Conservation (phyloP, 2,888 invertebrate genomes). For the Tridacna gigas region DNA sequence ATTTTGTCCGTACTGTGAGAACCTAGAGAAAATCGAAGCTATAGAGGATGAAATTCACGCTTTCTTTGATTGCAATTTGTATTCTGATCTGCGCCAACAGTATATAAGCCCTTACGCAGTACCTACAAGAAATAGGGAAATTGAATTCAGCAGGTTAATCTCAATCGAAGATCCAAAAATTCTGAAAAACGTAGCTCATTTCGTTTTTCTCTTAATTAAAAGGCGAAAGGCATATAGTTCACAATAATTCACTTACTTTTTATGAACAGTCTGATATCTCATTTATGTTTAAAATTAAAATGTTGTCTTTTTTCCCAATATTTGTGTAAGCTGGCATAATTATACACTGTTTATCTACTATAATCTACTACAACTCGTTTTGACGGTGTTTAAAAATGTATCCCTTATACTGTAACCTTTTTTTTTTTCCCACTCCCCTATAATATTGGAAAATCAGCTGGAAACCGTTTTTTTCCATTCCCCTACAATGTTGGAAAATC, state of each 20-base stretch:
- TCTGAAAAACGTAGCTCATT: conserved; percentile 1
- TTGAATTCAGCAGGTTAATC: conserved; percentile 10
- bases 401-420: too few relatives aligned
- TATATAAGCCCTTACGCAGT: background rate
- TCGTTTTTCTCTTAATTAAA: background rate
- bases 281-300: background rate
- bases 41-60: conserved; percentile 30
- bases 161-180: conserved; percentile 2
- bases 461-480: too few relatives aligned
- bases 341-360: background rate
- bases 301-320: too few relatives aligned
- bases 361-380: background rate
- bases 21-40: background rate
- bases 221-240: background rate
- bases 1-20: conserved; percentile 15
- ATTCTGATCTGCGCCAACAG: background rate
- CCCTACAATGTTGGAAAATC: too few relatives aligned
- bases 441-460: too few relatives aligned
- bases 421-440: too few relatives aligned
- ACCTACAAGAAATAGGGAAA: conserved; percentile 2
- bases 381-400: background rate
- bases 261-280: too few relatives aligned
- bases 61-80: conserved; percentile 19
- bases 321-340: too few relatives aligned
- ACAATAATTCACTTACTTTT: background rate